phyloP scores from a whole-genome alignment of 64 coral and sea anemone species.

The Catalaphyllia jardinei region DNA sequence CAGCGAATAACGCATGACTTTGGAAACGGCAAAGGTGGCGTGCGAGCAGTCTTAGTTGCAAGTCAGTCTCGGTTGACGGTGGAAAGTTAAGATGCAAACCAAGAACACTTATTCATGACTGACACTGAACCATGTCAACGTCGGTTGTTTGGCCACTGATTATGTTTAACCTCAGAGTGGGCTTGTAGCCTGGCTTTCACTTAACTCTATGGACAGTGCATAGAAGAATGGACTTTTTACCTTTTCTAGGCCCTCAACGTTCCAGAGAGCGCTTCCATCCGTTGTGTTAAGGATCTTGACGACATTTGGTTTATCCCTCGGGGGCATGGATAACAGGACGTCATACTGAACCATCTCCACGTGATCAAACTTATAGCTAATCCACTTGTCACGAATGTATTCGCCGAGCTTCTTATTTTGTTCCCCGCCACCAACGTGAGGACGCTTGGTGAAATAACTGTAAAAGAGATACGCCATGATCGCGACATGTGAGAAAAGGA shows the following conservation, averaged over 20 bases:
- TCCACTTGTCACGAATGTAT: constrained; percentile 68
- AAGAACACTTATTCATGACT: too few relatives aligned
- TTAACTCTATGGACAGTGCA: too few relatives aligned
- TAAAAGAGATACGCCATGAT: neutral
- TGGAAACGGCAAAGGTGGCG: too few relatives aligned
- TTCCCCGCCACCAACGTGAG: constrained; percentile 70
- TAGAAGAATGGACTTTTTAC: neutral
- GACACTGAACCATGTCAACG: too few relatives aligned
- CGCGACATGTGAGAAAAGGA: too few relatives aligned
- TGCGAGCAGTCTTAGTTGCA: too few relatives aligned
- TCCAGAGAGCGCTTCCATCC: constrained; percentile 18
- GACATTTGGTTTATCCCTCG: constrained; percentile 68
- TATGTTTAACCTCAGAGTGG: too few relatives aligned
- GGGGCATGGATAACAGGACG: constrained; percentile 73
- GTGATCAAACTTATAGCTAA: constrained; percentile 65
- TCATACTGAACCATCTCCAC: constrained; percentile 82
- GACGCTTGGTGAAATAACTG: constrained; percentile 69
- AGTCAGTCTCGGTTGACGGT: too few relatives aligned
- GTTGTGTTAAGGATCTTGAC: constrained; percentile 53
- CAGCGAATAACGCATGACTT: too few relatives aligned
- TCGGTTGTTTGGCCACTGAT: too few relatives aligned
- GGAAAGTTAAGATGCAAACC: too few relatives aligned
- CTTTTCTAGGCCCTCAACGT: constrained; percentile 77
- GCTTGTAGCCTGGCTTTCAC: too few relatives aligned
- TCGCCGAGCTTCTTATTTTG: constrained; percentile 47